Conservation (phyloP, 2,888 invertebrate genomes). For the Patella pellucida region DNA sequence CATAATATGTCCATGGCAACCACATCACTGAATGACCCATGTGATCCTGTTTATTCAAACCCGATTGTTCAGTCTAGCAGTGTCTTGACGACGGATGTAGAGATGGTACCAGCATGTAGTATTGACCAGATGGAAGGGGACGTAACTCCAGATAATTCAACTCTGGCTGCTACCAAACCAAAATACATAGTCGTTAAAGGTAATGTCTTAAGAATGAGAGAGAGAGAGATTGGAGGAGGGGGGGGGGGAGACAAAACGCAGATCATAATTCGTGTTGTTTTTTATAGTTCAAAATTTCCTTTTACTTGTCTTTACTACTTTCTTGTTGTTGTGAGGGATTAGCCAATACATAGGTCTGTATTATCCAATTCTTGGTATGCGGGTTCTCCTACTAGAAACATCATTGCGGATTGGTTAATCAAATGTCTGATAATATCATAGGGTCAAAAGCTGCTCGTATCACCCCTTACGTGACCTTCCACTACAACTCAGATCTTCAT, state of each 20-base stretch:
- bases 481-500: too few relatives aligned
- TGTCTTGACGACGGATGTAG: neutral
- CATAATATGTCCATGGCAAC: neutral
- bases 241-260: neutral
- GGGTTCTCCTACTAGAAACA: too few relatives aligned
- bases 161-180: neutral
- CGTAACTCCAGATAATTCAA: neutral
- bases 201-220: neutral
- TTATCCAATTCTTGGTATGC: too few relatives aligned
- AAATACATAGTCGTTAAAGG: slow-evolving; percentile 1
- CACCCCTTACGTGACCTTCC: too few relatives aligned
- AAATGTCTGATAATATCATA: too few relatives aligned
- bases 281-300: too few relatives aligned
- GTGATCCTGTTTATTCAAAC: neutral
- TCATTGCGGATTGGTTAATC: too few relatives aligned
- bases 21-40: neutral
- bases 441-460: too few relatives aligned
- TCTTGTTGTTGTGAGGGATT: too few relatives aligned
- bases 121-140: neutral
- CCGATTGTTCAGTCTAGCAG: neutral
- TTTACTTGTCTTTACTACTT: too few relatives aligned
- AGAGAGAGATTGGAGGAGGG: neutral
- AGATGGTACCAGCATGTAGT: neutral
- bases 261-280: too few relatives aligned
- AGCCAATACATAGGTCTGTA: too few relatives aligned